A percentile compares a stretch with the other conserved stretches of the same genome.
Conservation (phyloP, 2,888 invertebrate genomes). For the Lepetodrilus schrolli region DNA sequence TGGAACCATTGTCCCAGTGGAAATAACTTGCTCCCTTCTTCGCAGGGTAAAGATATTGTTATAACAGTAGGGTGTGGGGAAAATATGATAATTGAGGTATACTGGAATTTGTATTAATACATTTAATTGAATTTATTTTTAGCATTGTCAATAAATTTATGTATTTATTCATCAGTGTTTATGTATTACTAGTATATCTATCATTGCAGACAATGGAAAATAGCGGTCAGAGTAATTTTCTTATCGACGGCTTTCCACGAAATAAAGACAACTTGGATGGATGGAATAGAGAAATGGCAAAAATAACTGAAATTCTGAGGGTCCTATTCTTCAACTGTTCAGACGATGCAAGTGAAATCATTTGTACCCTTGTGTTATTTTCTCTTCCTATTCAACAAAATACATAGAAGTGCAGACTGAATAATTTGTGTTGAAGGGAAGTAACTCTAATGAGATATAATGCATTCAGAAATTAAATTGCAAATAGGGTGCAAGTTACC, state of each 20-base stretch:
- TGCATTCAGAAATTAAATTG: too few species aligned
- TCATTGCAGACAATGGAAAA: slow-evolving; percentile 74
- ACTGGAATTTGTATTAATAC: too few species aligned
- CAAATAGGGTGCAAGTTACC: too few species aligned
- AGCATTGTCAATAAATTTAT: not conserved
- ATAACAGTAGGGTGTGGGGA: too few species aligned
- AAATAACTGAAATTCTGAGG: slow-evolving; percentile 88
- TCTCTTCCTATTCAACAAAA: not conserved
- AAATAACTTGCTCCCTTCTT: slow-evolving; percentile 96
- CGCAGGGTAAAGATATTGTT: slow-evolving; percentile 85
- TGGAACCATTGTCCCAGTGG: slow-evolving; percentile 97
- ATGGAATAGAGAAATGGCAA: slow-evolving; percentile 89
- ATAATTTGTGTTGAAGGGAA: too few species aligned
- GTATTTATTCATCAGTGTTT: not conserved
- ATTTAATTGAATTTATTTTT: not conserved
- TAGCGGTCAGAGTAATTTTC: slow-evolving; percentile 81
- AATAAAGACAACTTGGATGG: slow-evolving; percentile 97
- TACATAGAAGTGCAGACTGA: too few species aligned
- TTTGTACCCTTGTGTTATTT: too few species aligned
- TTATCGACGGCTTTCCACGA: slow-evolving; percentile 98
- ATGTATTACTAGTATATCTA: not conserved
- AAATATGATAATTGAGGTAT: too few species aligned
- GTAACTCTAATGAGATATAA: too few species aligned
- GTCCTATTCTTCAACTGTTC: slow-evolving; percentile 94
- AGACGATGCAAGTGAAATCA: slow-evolving; percentile 80